phyloP scores from a whole-genome alignment of 2,888 invertebrate genomes.

The Sclerodermus sp. region DNA sequence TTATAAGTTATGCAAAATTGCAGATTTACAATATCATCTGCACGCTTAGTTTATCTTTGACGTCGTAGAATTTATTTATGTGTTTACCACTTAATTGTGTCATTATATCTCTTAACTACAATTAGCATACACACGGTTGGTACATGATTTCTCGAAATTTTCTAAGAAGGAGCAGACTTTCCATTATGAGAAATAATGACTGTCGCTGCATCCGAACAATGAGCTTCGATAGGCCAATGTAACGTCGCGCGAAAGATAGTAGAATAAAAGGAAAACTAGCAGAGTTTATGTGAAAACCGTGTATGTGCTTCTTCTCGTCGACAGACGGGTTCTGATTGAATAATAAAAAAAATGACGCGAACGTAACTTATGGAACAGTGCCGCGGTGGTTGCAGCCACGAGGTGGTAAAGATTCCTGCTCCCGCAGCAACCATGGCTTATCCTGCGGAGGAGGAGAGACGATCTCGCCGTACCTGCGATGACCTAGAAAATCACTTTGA shows the following conservation, averaged over 20 bases:
- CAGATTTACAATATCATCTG: slow-evolving; percentile 7
- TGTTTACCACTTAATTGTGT: too few relatives aligned
- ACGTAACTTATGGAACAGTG: slow-evolving; percentile 55
- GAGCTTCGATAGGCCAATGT: too few relatives aligned
- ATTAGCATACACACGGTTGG: too few relatives aligned
- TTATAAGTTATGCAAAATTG: neutral
- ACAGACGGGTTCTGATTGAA: neutral
- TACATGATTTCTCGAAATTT: too few relatives aligned
- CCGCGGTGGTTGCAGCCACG: slow-evolving; percentile 58
- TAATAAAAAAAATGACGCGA: slow-evolving; percentile 44
- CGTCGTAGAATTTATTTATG: slow-evolving; percentile 12
- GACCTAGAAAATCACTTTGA: too few relatives aligned
- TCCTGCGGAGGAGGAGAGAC: slow-evolving; percentile 9
- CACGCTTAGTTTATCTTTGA: slow-evolving; percentile 32
- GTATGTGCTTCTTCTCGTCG: too few relatives aligned
- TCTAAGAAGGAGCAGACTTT: too few relatives aligned
- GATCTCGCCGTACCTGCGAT: neutral
- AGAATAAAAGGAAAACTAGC: neutral
- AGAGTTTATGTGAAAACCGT: neutral
- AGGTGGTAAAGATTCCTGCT: slow-evolving; percentile 56
- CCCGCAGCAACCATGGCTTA: slow-evolving; percentile 39
- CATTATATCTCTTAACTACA: too few relatives aligned
- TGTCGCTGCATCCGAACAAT: too few relatives aligned
- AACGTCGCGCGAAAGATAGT: too few relatives aligned
- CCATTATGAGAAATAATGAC: too few relatives aligned